Base-by-base conservation (phyloP, 92 coral and sea anemone genomes). In the Palythoa caribaeorum region DNA sequence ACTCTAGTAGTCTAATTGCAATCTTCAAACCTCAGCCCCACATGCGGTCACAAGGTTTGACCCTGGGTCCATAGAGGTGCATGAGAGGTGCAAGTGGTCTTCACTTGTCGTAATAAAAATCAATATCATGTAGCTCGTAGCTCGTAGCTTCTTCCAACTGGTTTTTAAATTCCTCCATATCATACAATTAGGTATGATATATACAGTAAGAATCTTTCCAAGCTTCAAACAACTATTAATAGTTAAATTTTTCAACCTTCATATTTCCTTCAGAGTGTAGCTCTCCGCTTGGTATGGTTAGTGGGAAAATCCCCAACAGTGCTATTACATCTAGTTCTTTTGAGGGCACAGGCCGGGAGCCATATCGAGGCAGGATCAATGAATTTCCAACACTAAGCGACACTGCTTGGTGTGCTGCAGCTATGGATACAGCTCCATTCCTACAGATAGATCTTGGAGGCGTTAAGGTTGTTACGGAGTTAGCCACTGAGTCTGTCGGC, bases 371-470 rank as follows among this genome's bases (percentile, higher is more conserved):
- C 72, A 79, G 84, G 55, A 28, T 52, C 73, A 79, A 52, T 39
- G 38, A 37, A 38, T 36, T 52, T 3, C 72, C 84, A 38, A 28
- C 37, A 3, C 63, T 72, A 20, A 79, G 54, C 71, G 38, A 59
- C 7, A 79, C 52, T 16, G 71, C 84, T 16, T 79, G 84, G 84
- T 79, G 84, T 39, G 84, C 84, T 1, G 10, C 84, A 36, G 9
- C 72, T 4, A 28, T 72, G 19, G 84, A 79, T 3, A 37, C 38
- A 13, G 19, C 84, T 28, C 84, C 84, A 38, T 79, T 57, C 84
- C 71, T 79, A 37, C 39, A 59, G 72, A 60, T 79, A 55, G 84
- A 79, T 79, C 84, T 79, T 68, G 72, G 73, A 40, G 16, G 11
- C 13, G 12, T 55, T 60, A 79, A 79, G 48, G 51, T 60, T 60